Evolutionary conservation across 2,113 vertebrate genomes (phyloP), one percentile per base, ranked within the genome.

Genomic region (Xiphorhynchus elegans): DNA sequence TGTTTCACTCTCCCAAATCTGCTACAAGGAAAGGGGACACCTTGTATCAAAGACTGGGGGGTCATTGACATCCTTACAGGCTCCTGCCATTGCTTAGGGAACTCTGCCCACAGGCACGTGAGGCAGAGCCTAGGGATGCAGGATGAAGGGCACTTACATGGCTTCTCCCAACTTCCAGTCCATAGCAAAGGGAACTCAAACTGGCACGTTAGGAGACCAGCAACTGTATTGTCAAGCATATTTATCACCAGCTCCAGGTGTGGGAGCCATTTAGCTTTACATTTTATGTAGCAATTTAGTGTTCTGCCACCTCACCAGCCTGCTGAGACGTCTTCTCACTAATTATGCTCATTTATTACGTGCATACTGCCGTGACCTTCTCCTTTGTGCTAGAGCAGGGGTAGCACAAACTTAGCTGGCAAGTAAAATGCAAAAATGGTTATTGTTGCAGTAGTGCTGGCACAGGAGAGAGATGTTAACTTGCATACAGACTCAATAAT

Each of bases 311-410:
- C 86, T 70, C 74, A 89, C 95, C 81, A 90, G 81, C 83, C 81
- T 91, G 81, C 96, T 97, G 96, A 97, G 93, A 96, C 67, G 93
- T 92, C 95, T 95, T 97, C 94, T 93, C 69, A 75, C 66, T 98
- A 97, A 98, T 98, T 97, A 96, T 85, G 90, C 69, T 93, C 95
- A 86, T 97, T 97, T 93, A 90, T 97, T 97, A 97, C 90, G 76
- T 83, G 73, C n/a, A 35, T 35, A 46, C 58, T 77, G 58, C 85
- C 85, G 69, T 35, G 46, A 85, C 83, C 11, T 7, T 86, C 86
- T 93, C 59, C 73, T 74, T 83, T 70, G 7, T 95, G 69, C 86
- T 93, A 70, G 90, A 97, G 96, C 91, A 93, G 92, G 90, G 90
- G 68, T 89, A 95, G 95, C 63, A 93, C 93, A 94, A 94, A 96